Percentiles rank a stretch among this genome's conserved stretches.
phyloP scores from a whole-genome alignment of 2,797 vertebrate species.

The Benthosema pterotum region DNA sequence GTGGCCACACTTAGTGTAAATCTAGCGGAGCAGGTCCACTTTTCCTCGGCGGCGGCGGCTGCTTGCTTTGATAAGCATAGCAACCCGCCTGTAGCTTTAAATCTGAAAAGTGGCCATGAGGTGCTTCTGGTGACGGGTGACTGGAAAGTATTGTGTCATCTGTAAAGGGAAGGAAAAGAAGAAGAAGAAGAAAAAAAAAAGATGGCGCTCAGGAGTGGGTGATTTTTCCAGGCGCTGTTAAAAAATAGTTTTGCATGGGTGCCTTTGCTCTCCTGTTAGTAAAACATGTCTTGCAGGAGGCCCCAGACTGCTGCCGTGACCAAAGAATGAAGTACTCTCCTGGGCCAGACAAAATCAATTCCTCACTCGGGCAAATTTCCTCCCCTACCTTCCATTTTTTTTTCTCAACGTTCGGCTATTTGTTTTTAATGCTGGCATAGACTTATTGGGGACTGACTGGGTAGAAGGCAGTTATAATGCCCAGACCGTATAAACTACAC shows the following conservation, averaged over 20 bases:
- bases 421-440: constrained; percentile 77
- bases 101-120: constrained; percentile 68
- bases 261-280: constrained; percentile 74
- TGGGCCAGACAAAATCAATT: constrained; percentile 81
- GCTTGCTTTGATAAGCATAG: constrained; percentile 39
- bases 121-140: constrained; percentile 60
- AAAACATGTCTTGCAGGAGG: constrained; percentile 69
- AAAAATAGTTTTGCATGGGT: constrained; percentile 77
- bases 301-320: constrained; percentile 67
- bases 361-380: constrained; percentile 78
- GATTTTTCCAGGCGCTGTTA: constrained; percentile 74
- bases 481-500: constrained; percentile 68
- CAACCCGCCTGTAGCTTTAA: constrained; percentile 62
- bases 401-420: constrained; percentile 68
- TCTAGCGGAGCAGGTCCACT: constrained; percentile 26
- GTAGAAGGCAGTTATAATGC: constrained; percentile 64
- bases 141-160: constrained; percentile 76
- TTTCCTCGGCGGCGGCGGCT: constrained; percentile 6
- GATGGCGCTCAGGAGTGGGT: constrained; percentile 49
- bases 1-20: constrained; percentile 45
- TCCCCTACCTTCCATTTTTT: constrained; percentile 52
- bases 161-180: constrained; percentile 53
- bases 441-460: constrained; percentile 65
- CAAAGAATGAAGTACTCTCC: constrained; percentile 79
- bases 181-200: constrained; percentile 41